Conservation (phyloP, 2,113 vertebrate species). For the Poecilia latipinna region DNA sequence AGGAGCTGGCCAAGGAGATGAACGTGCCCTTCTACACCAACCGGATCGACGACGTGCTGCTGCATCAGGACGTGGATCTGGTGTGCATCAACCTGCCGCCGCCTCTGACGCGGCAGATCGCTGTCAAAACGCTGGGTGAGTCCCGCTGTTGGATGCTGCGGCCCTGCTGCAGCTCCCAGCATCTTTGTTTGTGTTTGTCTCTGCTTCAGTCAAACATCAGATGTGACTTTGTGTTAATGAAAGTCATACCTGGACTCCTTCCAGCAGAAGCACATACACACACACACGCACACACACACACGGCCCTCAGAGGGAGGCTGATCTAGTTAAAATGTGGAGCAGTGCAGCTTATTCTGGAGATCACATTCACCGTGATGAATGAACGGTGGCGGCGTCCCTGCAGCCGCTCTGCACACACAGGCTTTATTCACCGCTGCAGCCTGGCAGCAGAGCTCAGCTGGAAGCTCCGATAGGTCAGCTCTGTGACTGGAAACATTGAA, state of each 20-base stretch:
- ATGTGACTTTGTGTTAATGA: too few relatives aligned
- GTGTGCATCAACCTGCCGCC: constrained; percentile 98
- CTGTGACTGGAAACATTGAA: constrained; percentile 1
- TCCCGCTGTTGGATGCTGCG: constrained; percentile 26
- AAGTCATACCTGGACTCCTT: too few relatives aligned
- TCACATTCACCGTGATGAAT: constrained; percentile 19
- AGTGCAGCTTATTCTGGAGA: constrained; percentile 51
- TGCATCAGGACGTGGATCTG: constrained; percentile 96
- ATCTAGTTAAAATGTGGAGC: too few relatives aligned
- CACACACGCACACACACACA: too few relatives aligned
- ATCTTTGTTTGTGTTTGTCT: not conserved
- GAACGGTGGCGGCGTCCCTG: not conserved
- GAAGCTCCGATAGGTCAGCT: too few relatives aligned
- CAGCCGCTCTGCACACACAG: not conserved
- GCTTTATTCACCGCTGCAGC: too few relatives aligned
- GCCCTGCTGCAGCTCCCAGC: constrained; percentile 1
- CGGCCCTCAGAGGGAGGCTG: too few relatives aligned
- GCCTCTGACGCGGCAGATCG: constrained; percentile 94
- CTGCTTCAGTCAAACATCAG: too few relatives aligned
- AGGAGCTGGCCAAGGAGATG: constrained; percentile 98
- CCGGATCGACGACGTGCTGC: constrained; percentile 96
- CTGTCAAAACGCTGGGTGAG: constrained; percentile 97
- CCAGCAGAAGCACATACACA: too few relatives aligned
- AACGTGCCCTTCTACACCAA: constrained; percentile 95
- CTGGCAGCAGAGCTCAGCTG: too few relatives aligned